A percentile compares a stretch with the other conserved stretches of the same genome.
phyloP scores from a whole-genome alignment of 1,140 invertebrate genomes.

The Apis dorsata region DNA sequence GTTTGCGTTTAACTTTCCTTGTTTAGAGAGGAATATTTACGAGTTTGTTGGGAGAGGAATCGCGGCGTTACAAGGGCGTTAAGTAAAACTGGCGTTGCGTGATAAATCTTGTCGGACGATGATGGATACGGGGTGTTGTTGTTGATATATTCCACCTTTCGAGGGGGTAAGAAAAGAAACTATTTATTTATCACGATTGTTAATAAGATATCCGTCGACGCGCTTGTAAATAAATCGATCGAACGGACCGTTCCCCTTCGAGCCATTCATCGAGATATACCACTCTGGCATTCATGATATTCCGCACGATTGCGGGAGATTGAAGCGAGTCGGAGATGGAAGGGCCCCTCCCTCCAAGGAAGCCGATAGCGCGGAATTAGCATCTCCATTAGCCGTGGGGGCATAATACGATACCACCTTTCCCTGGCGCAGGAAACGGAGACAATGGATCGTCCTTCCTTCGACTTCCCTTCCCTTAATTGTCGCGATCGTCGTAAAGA shows the following conservation, averaged over 20 bases:
- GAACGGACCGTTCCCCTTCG: conserved; percentile 62
- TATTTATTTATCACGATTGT: too few relatives aligned
- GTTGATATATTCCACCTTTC: too few relatives aligned
- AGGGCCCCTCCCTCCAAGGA: conserved; percentile 56
- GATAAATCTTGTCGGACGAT: too few relatives aligned
- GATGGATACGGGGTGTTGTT: too few relatives aligned
- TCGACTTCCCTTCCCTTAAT: conserved; percentile 45
- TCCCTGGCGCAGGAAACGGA: conserved; percentile 61
- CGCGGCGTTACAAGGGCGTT: too few relatives aligned
- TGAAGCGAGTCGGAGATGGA: conserved; percentile 69
- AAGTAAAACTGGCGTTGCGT: too few relatives aligned
- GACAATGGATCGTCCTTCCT: conserved; percentile 63
- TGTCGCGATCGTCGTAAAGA: neutral
- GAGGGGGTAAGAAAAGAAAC: too few relatives aligned
- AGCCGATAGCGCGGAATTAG: conserved; percentile 70
- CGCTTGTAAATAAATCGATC: conserved; percentile 62
- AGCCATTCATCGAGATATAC: conserved; percentile 70
- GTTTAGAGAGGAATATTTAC: neutral
- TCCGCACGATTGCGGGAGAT: conserved; percentile 71
- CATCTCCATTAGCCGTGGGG: conserved; percentile 74
- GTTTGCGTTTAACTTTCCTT: neutral
- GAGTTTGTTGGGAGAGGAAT: neutral
- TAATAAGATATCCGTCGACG: conserved; percentile 49
- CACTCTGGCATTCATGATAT: conserved; percentile 74
- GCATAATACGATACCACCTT: conserved; percentile 74